phyloP scores from a whole-genome alignment of 2,888 invertebrate species.

The Drosophila atripex region DNA sequence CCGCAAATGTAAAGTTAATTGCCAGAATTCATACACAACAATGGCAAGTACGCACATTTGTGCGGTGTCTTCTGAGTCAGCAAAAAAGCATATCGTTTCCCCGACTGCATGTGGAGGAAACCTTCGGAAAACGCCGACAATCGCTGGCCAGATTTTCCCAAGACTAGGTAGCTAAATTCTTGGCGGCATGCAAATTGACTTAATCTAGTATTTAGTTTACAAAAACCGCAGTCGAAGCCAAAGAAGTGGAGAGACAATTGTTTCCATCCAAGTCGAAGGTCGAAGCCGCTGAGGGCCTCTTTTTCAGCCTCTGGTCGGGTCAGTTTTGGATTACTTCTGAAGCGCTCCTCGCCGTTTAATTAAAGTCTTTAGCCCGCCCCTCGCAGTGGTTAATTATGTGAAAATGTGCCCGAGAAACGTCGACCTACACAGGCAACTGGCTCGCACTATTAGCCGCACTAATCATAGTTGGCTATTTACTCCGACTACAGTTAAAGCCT shows the following conservation, averaged over 20 bases:
- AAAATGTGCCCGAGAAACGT: conserved; percentile 40
- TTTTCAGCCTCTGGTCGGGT: conserved; percentile 36
- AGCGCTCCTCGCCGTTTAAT: conserved; percentile 63
- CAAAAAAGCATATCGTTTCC: conserved; percentile 25
- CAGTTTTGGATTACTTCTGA: conserved; percentile 33
- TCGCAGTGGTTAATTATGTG: conserved; percentile 64
- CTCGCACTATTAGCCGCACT: conserved; percentile 13
- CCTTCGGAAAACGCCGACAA: conserved; percentile 79
- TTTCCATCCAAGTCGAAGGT: conserved; percentile 66
- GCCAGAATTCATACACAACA: conserved; percentile 39
- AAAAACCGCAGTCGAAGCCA: conserved; percentile 50
- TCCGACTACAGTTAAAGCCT: conserved; percentile 25
- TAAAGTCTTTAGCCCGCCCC: conserved; percentile 74
- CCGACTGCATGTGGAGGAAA: conserved; percentile 59
- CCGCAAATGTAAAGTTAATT: conserved; percentile 60
- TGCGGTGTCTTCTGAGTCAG: conserved; percentile 27
- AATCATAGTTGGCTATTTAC: conserved; percentile 1
- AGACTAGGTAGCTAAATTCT: conserved; percentile 73
- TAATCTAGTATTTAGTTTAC: conserved; percentile 74
- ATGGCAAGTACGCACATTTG: conserved; percentile 67
- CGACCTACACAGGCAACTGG: conserved; percentile 31
- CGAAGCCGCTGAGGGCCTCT: conserved; percentile 29
- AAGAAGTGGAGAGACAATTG: conserved; percentile 64
- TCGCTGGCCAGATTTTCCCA: conserved; percentile 68
- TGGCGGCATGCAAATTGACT: conserved; percentile 76